Percentiles rank a stretch among this genome's conserved stretches.
These are phyloP conservation scores for Hippolais icterina DNA, from an alignment of 2,113 vertebrate genomes.

Conservation along the genomic window DNA sequence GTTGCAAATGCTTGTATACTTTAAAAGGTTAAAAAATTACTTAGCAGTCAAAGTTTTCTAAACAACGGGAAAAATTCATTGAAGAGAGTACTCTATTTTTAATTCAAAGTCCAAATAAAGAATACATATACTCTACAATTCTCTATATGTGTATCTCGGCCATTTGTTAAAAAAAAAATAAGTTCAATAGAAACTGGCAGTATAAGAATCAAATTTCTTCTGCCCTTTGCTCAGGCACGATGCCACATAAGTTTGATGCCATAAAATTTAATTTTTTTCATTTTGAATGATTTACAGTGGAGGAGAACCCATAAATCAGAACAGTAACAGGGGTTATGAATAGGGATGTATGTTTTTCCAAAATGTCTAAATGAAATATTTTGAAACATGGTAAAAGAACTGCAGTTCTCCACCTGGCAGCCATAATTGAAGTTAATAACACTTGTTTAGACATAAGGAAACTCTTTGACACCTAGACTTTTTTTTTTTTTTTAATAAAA, in stretches of 20 bases:
- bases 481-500: conserved; percentile 82
- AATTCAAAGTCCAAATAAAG: conserved; percentile 61
- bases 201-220: conserved; percentile 71
- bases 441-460: conserved; percentile 83
- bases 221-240: conserved; percentile 70
- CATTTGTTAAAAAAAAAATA: conserved; percentile 58
- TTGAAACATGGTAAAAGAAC: conserved; percentile 82
- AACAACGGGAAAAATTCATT: conserved; percentile 44
- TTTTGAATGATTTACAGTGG: conserved; percentile 82
- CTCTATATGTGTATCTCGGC: conserved; percentile 30
- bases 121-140: conserved; percentile 23
- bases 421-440: conserved; percentile 91
- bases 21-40: conserved; percentile 25
- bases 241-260: conserved; percentile 73
- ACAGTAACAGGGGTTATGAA: conserved; percentile 87
- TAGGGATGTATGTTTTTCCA: conserved; percentile 90
- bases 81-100: conserved; percentile 32
- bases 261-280: conserved; percentile 80
- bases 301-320: conserved; percentile 86
- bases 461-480: conserved; percentile 84
- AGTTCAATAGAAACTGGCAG: conserved; percentile 70
- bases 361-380: conserved; percentile 88
- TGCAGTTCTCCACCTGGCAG: conserved; percentile 86
- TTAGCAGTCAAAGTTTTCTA: conserved; percentile 31
- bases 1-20: conserved; percentile 47